These are phyloP conservation scores for Brachionus paranguensis DNA, from an alignment of 1,140 invertebrate species.

Conservation along the genomic window DNA sequence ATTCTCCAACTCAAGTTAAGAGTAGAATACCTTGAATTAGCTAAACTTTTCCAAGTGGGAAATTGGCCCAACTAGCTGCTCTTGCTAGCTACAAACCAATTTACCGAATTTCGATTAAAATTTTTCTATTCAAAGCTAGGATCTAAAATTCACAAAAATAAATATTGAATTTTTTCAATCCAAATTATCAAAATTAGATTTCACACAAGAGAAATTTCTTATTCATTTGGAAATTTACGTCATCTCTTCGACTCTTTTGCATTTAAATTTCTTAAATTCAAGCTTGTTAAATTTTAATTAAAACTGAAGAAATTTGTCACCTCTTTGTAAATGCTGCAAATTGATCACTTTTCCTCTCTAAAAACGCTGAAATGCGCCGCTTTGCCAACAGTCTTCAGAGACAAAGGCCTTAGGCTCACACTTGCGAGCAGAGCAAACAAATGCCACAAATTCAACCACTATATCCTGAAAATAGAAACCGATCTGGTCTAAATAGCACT, in stretches of 20 bases:
- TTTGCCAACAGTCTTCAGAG: neutral
- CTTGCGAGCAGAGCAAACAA: neutral
- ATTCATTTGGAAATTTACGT: neutral
- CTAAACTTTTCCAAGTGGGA: no score
- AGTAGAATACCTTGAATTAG: no score
- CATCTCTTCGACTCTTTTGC: neutral
- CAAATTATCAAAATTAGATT: slow-evolving; percentile 20
- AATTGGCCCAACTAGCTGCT: neutral
- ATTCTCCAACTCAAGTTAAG: no score
- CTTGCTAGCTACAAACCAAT: neutral
- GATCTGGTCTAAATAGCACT: neutral
- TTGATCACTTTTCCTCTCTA: neutral
- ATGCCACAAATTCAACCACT: neutral
- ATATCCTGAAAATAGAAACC: neutral
- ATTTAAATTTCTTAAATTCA: neutral
- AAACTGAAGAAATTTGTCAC: neutral
- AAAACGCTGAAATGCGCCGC: neutral
- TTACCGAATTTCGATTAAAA: neutral
- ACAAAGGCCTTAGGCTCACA: no score
- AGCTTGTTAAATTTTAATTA: slow-evolving; percentile 2
- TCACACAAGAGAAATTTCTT: slow-evolving; percentile 1
- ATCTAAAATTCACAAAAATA: neutral
- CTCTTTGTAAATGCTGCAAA: neutral
- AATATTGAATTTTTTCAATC: slow-evolving; percentile 1
- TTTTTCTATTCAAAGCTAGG: neutral